These are phyloP conservation scores for Chamaedrilus cognettii DNA, from an alignment of 2,888 invertebrate species.

Conservation along the genomic window DNA sequence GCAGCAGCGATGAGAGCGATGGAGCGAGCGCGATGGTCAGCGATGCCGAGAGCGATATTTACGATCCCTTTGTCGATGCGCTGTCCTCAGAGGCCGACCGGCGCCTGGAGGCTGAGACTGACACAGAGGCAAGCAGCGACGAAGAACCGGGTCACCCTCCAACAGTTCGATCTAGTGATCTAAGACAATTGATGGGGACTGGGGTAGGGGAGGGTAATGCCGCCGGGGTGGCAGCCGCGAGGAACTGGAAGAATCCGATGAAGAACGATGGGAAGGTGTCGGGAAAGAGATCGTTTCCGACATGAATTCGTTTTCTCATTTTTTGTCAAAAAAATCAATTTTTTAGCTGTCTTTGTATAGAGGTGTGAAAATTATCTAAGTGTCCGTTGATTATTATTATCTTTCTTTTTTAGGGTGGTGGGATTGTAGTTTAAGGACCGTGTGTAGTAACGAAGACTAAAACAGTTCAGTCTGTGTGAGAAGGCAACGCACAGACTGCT, in stretches of 20 bases:
- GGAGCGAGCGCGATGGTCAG: not conserved
- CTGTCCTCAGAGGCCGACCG: conserved; percentile 22
- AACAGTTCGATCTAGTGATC: not conserved
- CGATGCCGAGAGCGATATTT: not conserved
- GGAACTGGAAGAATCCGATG: not conserved
- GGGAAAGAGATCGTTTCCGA: not conserved
- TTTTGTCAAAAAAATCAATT: too few relatives aligned
- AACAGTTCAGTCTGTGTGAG: too few relatives aligned
- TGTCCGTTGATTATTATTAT: too few relatives aligned
- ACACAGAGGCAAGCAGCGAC: conserved; percentile 8
- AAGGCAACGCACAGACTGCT: too few relatives aligned
- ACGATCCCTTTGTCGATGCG: conserved; percentile 11
- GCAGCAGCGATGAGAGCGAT: conserved; percentile 16
- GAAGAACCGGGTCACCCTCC: not conserved
- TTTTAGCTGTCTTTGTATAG: too few relatives aligned
- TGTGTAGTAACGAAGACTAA: too few relatives aligned
- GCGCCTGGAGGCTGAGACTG: conserved; percentile 19
- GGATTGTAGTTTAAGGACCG: too few relatives aligned
- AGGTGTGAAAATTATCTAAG: too few relatives aligned
- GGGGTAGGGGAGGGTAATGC: too few relatives aligned
- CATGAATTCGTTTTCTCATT: too few relatives aligned
- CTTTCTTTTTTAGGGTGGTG: too few relatives aligned
- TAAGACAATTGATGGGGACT: not conserved
- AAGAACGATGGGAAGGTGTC: not conserved
- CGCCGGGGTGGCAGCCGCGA: too few relatives aligned